Base-by-base conservation (phyloP, 2,797 vertebrate species). In the Cyclopterus lumpus region DNA sequence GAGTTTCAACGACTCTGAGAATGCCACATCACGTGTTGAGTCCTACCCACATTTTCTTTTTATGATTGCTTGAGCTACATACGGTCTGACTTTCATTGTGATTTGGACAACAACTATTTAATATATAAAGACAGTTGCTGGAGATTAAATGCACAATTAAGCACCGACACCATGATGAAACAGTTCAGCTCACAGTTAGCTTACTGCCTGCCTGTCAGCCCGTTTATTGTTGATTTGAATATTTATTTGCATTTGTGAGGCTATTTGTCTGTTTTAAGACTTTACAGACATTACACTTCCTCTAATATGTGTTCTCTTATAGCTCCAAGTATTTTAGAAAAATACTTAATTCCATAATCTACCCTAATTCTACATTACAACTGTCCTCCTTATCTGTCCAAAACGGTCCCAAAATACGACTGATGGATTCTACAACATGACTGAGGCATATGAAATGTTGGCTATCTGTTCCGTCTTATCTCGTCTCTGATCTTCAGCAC, bases 381-480 rank as follows among this genome's bases (percentile, higher is more conserved):
- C 85, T 69, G 83, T 81, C 75, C 75, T 79, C 74, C 49, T 68
- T 82, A 70, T 80, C 69, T 64, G 79, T 81, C 86, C 86, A 87
- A 85, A 88, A 89, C 86, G 55, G 62, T 75, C 85, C 80, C 73
- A 81, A 84, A 88, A 88, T 88, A 78, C 77, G 75, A 75, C 79
- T 72, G 82, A 87, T 83, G 82, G 88, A 90, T 91, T 88, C 75
- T 74, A 82, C 78, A 73, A 93, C 86, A 90, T 82, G 80, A 81
- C 75, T 85, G 85, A 76, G 79, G 79, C 89, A 89, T 91, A 88
- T 88, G 88, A 92, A 91, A 90, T 85, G 79, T 87, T 86, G 86
- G 84, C 85, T 80, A 75, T 76, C 81, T 83, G 71, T 78, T 84
- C 72, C 72, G n/a, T 81, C 51, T 86, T 59, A 75, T 80, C 78